phyloP scores from a whole-genome alignment of 1,140 invertebrate species.

The Propsilocerus akamusi region DNA sequence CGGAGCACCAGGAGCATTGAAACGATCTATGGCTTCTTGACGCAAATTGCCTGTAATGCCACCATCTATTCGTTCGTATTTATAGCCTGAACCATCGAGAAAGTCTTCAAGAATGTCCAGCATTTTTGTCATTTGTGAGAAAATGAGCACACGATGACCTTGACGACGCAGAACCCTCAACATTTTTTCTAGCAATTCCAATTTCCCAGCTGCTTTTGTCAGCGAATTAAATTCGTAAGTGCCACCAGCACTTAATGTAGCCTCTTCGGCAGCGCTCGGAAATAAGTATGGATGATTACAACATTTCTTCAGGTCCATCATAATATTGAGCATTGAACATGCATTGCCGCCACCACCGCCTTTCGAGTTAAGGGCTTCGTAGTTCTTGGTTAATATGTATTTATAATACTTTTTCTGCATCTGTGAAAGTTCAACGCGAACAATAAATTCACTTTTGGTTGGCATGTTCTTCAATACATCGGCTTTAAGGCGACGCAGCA shows the following conservation, averaged over 20 bases:
- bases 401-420: conserved; percentile 98
- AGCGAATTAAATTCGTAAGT: conserved; percentile 51
- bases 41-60: conserved; percentile 84
- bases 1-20: conserved; percentile 69
- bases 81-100: conserved; percentile 74
- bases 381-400: conserved; percentile 91
- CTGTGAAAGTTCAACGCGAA: conserved; percentile 92
- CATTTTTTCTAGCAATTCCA: conserved; percentile 93
- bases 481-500: conserved; percentile 89
- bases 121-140: conserved; percentile 94
- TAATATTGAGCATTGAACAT: conserved; percentile 96
- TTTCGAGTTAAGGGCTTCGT: conserved; percentile 87
- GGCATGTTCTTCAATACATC: conserved; percentile 95
- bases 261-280: conserved; percentile 84
- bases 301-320: conserved; percentile 97
- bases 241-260: neutral
- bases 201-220: conserved; percentile 86
- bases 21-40: conserved; percentile 92
- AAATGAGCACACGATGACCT: conserved; percentile 87
- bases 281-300: conserved; percentile 95
- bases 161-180: conserved; percentile 82
- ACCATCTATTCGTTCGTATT: conserved; percentile 91
- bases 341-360: conserved; percentile 71
- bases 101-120: conserved; percentile 94
- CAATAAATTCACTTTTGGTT: conserved; percentile 95